Percentiles rank a stretch among this genome's conserved stretches.
These are phyloP conservation scores for Agrilus biguttatus DNA, from an alignment of 2,888 invertebrate genomes.

Conservation along the genomic window DNA sequence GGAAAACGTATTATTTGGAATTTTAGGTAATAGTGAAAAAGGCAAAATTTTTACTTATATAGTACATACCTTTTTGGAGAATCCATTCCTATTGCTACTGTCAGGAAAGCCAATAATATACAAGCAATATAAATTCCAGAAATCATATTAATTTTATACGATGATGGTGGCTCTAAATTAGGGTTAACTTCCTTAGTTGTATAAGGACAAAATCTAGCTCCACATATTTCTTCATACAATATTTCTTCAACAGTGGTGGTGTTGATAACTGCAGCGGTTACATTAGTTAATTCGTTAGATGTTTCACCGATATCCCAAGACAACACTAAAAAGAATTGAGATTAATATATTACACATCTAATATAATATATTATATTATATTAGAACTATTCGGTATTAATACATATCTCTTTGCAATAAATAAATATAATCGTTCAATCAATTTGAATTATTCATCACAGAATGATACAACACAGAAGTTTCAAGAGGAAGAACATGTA, in stretches of 20 bases:
- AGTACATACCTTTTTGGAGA: conserved; percentile 55
- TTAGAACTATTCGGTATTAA: too few relatives aligned
- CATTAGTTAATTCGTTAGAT: background rate
- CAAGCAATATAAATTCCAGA: conserved; percentile 70
- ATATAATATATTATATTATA: too few relatives aligned
- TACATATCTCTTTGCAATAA: too few relatives aligned
- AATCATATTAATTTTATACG: conserved; percentile 60
- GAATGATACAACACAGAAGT: too few relatives aligned
- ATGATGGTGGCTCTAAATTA: conserved; percentile 57
- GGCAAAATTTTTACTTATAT: too few relatives aligned
- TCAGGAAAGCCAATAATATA: conserved; percentile 57
- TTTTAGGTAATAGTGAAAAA: too few relatives aligned
- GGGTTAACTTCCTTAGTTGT: conserved; percentile 26
- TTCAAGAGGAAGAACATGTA: too few relatives aligned
- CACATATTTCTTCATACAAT: conserved; percentile 41
- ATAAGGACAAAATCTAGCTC: conserved; percentile 59
- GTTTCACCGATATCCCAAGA: conserved; percentile 2
- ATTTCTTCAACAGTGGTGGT: conserved; percentile 23
- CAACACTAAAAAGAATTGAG: too few relatives aligned
- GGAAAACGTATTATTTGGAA: too few relatives aligned
- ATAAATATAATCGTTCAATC: too few relatives aligned
- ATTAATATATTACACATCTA: too few relatives aligned
- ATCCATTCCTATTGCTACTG: conserved; percentile 69
- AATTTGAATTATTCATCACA: too few relatives aligned
- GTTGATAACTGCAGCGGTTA: background rate